phyloP scores from a whole-genome alignment of 2,888 invertebrate genomes.

The Artemia sp. region DNA sequence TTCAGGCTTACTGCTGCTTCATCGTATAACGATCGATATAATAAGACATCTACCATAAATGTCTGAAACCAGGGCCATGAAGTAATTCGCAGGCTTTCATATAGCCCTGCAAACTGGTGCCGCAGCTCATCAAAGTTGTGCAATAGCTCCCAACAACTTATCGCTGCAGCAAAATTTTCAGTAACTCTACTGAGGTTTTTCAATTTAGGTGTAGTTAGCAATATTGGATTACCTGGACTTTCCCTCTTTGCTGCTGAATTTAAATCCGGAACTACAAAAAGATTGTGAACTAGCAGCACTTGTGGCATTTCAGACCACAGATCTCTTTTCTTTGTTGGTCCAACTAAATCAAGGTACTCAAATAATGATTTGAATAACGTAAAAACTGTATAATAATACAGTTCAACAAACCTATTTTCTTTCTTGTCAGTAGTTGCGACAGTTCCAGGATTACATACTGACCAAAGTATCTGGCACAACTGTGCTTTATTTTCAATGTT shows the following conservation, averaged over 20 bases:
- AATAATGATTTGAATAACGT: not conserved
- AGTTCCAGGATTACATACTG: not conserved
- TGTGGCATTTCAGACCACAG: constrained; percentile 13
- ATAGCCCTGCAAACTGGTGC: constrained; percentile 7
- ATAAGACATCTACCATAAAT: constrained; percentile 5
- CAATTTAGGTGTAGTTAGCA: not conserved
- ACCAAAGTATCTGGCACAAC: constrained; percentile 6
- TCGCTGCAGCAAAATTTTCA: not conserved
- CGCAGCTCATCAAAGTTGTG: constrained; percentile 14
- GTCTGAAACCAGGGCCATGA: constrained; percentile 12
- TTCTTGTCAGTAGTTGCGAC: not conserved
- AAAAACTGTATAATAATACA: constrained; percentile 3
- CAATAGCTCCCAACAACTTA: constrained; percentile 14
- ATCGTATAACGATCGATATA: constrained; percentile 1
- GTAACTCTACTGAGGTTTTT: not conserved
- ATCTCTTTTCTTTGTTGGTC: constrained; percentile 10
- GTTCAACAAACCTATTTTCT: constrained; percentile 7
- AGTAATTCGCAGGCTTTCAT: constrained; percentile 1
- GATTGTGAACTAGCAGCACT: constrained; percentile 6
- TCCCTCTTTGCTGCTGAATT: not conserved
- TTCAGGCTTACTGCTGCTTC: constrained; percentile 11
- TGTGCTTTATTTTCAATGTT: constrained; percentile 6
- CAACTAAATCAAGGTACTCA: constrained; percentile 6
- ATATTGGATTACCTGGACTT: not conserved
- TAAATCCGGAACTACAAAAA: not conserved